These are phyloP conservation scores for Anarrhichthys ocellatus DNA, from an alignment of 2,113 vertebrate species.

Conservation along the genomic window DNA sequence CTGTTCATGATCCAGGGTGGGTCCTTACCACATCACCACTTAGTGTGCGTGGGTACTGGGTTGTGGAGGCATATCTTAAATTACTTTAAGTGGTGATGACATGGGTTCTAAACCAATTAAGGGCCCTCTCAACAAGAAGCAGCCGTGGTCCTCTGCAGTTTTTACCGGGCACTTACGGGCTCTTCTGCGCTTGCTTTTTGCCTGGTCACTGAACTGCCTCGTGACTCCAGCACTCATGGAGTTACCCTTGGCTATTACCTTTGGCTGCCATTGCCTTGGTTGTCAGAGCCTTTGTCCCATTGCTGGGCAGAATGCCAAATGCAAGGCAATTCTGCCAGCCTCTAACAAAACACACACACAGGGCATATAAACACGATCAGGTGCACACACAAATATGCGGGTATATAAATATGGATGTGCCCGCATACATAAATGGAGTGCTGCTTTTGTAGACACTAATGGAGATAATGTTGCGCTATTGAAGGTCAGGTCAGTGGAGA, in stretches of 20 bases:
- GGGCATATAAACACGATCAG: slow-evolving; percentile 19
- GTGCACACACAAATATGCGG: slow-evolving; percentile 12
- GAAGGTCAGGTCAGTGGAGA: slow-evolving; percentile 75
- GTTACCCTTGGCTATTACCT: slow-evolving; percentile 62
- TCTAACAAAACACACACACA: slow-evolving; percentile 15
- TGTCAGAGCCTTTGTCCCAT: slow-evolving; percentile 57
- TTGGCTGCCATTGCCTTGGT: slow-evolving; percentile 51
- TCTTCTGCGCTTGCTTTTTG: slow-evolving; percentile 37
- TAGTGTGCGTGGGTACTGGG: slow-evolving; percentile 29
- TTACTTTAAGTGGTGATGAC: slow-evolving; percentile 53
- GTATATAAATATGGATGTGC: slow-evolving; percentile 31
- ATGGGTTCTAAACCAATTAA: slow-evolving; percentile 69
- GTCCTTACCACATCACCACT: slow-evolving; percentile 55
- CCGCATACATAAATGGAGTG: slow-evolving; percentile 31
- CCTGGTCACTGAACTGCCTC: slow-evolving; percentile 49
- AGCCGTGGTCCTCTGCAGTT: slow-evolving; percentile 32
- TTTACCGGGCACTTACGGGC: slow-evolving; percentile 27
- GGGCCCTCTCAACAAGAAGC: slow-evolving; percentile 37
- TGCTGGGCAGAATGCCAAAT: slow-evolving; percentile 55
- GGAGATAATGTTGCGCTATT: slow-evolving; percentile 68
- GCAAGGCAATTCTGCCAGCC: slow-evolving; percentile 40
- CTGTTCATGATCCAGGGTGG: slow-evolving; percentile 51
- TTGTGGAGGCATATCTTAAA: slow-evolving; percentile 64
- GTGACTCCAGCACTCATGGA: slow-evolving; percentile 48
- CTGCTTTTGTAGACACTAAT: slow-evolving; percentile 63